A percentile compares a stretch with the other conserved stretches of the same genome.
These are phyloP conservation scores for Patiria pectinifera DNA, from an alignment of 53 echinoderm and acorn worm genomes.

Conservation along the genomic window DNA sequence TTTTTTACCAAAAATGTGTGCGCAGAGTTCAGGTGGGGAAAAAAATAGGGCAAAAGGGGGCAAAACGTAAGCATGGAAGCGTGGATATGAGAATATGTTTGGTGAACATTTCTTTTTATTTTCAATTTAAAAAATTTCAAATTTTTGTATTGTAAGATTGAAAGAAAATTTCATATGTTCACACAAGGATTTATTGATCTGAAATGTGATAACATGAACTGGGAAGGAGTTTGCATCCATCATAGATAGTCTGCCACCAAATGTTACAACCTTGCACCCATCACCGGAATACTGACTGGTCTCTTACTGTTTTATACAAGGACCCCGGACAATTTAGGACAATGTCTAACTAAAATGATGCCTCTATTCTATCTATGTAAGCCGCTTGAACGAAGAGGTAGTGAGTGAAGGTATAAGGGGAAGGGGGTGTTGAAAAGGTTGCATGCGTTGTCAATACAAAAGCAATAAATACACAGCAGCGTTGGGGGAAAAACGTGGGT, in stretches of 20 bases:
- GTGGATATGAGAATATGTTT: slow-evolving; percentile 22
- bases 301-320: not conserved
- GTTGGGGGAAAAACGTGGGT: not conserved
- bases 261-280: not conserved
- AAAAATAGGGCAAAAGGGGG: slow-evolving; percentile 3
- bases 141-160: too few relatives aligned
- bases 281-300: too few relatives aligned
- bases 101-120: not conserved
- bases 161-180: too few relatives aligned
- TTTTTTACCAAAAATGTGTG: not conserved
- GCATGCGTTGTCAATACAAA: slow-evolving; percentile 1
- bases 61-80: slow-evolving; percentile 42
- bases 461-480: not conserved
- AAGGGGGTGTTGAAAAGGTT: not conserved
- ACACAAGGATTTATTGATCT: too few relatives aligned
- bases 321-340: not conserved
- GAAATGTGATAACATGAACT: too few relatives aligned
- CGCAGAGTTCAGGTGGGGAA: not conserved
- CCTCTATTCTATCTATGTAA: not conserved
- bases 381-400: not conserved
- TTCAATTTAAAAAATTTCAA: not conserved
- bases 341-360: not conserved
- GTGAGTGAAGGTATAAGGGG: not conserved
- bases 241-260: not conserved
- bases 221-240: not conserved